Evolutionary conservation across 23 tunicate genomes (phyloP), one percentile per base, ranked within the genome.

Genomic region (Aplidium turbinatum): DNA sequence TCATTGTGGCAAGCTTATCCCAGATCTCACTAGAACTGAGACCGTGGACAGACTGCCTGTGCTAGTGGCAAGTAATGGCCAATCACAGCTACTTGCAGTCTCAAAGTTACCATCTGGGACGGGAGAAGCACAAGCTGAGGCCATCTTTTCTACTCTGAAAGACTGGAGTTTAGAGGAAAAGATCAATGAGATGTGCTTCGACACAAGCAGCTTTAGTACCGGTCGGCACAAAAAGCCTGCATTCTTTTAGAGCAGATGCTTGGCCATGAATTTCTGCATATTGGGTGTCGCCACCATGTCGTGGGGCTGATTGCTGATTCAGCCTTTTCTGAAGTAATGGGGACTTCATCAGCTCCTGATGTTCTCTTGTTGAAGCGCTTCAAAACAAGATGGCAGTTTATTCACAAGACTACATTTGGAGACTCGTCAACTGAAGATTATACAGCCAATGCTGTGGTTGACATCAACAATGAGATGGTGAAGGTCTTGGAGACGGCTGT

Each of bases 391-490:
- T 65, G 48, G 72, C 23, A 65, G 50, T 65, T 11, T 65, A 65
- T 65, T 65, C 50, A 65, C 5, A 35, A 21, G 19, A 65, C 72
- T 65, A 5, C 27, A 11, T 65, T 35, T 65, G 50, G 38, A 65
- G 72, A 65, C 22, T 65, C 24, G 5, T 65, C 72, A 65, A 65
- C 72, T 65, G 72, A 65, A 36, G 72, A 65, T 28, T 65, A 65
- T 29, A 6, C 68, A 6, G 20, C 30, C 6, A 60, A 26, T 6
- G 35, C 68, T 3, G 36, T 60, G 30, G 68, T 9, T 60, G 68
- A 60, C 31, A 30, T 30, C 68, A 5, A 60, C 30, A 38, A 60
- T 38, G 36, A 60, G 68, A 60, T 60, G 36, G 36, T 31, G 68
- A 60, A 60, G 36, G 6, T 26, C 35, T 60, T 60, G 36, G 38